Conservation (phyloP, 2,888 invertebrate species). For the Xestia sexstrigata region DNA sequence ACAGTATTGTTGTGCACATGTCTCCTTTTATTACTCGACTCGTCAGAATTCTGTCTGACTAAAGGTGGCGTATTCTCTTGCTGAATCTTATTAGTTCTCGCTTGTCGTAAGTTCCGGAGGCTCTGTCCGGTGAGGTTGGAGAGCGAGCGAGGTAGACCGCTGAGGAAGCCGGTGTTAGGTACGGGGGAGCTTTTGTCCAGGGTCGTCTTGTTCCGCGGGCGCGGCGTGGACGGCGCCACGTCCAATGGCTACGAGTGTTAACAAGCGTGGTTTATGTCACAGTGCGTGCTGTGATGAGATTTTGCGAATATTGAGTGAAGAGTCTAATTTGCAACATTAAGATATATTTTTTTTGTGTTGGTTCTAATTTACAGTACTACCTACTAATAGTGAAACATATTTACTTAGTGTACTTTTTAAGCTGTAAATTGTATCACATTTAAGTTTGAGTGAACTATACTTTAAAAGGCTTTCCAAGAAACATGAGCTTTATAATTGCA, state of each 20-base stretch:
- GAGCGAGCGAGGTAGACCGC: constrained; percentile 86
- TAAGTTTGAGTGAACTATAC: background rate
- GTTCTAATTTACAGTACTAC: constrained; percentile 20
- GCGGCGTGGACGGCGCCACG: constrained; percentile 37
- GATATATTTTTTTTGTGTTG: background rate
- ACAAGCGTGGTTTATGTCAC: constrained; percentile 51
- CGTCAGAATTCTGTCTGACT: constrained; percentile 81
- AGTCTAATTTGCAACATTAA: constrained; percentile 9
- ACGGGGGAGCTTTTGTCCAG: constrained; percentile 50
- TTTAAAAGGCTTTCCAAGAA: background rate
- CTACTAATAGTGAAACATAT: constrained; percentile 6
- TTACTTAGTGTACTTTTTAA: background rate
- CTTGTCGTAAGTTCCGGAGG: constrained; percentile 78
- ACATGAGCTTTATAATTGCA: background rate
- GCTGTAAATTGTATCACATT: constrained; percentile 13
- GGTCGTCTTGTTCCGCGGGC: constrained; percentile 42
- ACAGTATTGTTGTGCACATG: constrained; percentile 82
- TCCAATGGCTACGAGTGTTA: constrained; percentile 41
- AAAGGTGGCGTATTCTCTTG: constrained; percentile 77
- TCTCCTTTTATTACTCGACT: constrained; percentile 72
- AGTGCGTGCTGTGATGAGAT: constrained; percentile 61
- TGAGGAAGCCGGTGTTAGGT: constrained; percentile 82
- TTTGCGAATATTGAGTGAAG: constrained; percentile 23
- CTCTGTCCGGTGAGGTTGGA: constrained; percentile 88
- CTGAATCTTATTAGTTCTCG: constrained; percentile 62